Evolutionary conservation across 2,888 invertebrate genomes (phyloP).

Genomic region (Amorpha juglandis): DNA sequence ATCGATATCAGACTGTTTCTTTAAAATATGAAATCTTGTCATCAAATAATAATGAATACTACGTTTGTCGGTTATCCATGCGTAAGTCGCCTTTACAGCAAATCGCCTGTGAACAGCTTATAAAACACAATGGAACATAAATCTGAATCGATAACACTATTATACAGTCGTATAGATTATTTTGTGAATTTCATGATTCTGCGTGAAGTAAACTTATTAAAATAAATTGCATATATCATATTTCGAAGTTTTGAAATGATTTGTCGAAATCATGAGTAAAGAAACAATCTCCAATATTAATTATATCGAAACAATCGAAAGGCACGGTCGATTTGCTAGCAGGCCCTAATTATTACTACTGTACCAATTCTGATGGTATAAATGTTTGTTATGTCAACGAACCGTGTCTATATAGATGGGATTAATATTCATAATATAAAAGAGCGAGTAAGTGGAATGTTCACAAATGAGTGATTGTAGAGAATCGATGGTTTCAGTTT

Average conservation of each 20-base stretch:
- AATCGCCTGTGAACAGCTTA: not conserved
- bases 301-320: not conserved
- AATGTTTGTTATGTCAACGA: not conserved
- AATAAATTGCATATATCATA: too few relatives aligned
- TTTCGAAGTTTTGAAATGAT: too few relatives aligned
- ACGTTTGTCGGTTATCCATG: slow-evolving; percentile 10
- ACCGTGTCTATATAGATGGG: slow-evolving; percentile 20
- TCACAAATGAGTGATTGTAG: not conserved
- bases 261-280: too few relatives aligned
- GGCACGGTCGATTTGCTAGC: slow-evolving; percentile 6
- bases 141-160: not conserved
- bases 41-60: not conserved
- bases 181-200: too few relatives aligned
- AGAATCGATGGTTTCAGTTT: not conserved
- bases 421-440: slow-evolving; percentile 10
- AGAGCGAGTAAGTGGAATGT: slow-evolving; percentile 22
- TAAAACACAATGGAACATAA: not conserved
- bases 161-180: not conserved
- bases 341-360: not conserved
- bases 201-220: too few relatives aligned
- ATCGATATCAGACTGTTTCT: not conserved
- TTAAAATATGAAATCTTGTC: slow-evolving; percentile 23
- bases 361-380: slow-evolving; percentile 1
- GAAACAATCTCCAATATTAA: not conserved
- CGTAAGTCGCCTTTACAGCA: not conserved